A percentile compares a stretch with the other conserved stretches of the same genome.
Conservation (phyloP, 1,140 invertebrate genomes). For the Solen grandis region DNA sequence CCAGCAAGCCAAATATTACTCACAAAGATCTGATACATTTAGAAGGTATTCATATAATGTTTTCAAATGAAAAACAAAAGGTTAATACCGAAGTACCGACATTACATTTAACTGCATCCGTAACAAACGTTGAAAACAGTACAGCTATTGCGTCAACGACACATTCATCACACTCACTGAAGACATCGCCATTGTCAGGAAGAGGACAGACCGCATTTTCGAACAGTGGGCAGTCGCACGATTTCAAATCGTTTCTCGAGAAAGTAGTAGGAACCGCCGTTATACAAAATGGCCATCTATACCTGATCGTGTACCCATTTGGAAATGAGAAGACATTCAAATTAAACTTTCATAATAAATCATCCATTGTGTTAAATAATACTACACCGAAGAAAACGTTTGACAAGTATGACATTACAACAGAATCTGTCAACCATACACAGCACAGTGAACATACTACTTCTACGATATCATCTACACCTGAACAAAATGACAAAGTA, state of each 20-base stretch:
- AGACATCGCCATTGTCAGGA: no score
- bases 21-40: conserved; percentile 17
- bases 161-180: background rate
- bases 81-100: conserved; percentile 8
- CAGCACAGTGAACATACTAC: background rate
- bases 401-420: background rate
- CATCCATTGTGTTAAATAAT: no score
- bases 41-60: conserved; percentile 31
- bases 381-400: no score
- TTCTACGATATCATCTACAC: background rate
- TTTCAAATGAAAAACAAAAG: conserved; percentile 25
- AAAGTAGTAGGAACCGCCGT: conserved; percentile 38
- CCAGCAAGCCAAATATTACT: no score
- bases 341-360: conserved; percentile 5
- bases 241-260: background rate
- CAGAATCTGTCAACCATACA: conserved; percentile 13
- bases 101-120: conserved; percentile 15
- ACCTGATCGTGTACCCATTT: conserved; percentile 31
- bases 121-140: background rate
- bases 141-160: background rate
- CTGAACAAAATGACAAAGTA: background rate
- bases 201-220: background rate
- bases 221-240: background rate
- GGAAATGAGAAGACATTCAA: conserved; percentile 20
- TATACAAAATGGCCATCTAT: conserved; percentile 31